Conservation (phyloP, 2,113 vertebrate species). For the Podarcis cretensis region DNA sequence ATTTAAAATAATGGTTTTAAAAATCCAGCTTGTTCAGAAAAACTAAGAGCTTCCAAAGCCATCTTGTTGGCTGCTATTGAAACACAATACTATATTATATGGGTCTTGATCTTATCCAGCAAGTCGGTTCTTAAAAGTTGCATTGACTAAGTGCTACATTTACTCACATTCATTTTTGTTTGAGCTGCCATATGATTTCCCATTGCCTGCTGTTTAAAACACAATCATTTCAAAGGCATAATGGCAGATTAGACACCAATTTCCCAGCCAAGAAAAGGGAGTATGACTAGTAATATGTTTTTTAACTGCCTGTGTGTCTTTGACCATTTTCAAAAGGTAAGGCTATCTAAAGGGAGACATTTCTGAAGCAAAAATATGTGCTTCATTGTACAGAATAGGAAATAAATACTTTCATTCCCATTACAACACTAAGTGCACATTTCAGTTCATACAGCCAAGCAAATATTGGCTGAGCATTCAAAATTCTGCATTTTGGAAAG, state of each 20-base stretch:
- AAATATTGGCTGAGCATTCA: conserved; percentile 37
- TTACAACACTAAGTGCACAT: neutral
- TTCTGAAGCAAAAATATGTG: neutral
- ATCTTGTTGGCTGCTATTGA: neutral
- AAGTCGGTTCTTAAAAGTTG: neutral
- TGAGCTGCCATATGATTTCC: neutral
- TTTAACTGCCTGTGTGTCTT: neutral
- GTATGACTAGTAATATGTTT: neutral
- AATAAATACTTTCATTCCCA: neutral
- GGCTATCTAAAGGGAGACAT: neutral
- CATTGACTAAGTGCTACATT: neutral
- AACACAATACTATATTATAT: neutral
- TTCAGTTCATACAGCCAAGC: conserved; percentile 6
- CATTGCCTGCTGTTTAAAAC: neutral
- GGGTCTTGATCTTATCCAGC: neutral
- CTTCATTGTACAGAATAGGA: neutral
- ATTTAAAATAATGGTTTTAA: neutral
- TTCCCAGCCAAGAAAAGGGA: neutral
- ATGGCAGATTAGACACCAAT: neutral
- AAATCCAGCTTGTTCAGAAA: neutral
- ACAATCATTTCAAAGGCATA: neutral
- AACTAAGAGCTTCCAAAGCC: neutral
- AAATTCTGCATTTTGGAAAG: conserved; percentile 49
- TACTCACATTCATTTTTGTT: neutral
- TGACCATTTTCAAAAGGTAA: neutral